These are phyloP conservation scores for Hipparchia semele DNA, from an alignment of 2,888 invertebrate species.

Conservation along the genomic window DNA sequence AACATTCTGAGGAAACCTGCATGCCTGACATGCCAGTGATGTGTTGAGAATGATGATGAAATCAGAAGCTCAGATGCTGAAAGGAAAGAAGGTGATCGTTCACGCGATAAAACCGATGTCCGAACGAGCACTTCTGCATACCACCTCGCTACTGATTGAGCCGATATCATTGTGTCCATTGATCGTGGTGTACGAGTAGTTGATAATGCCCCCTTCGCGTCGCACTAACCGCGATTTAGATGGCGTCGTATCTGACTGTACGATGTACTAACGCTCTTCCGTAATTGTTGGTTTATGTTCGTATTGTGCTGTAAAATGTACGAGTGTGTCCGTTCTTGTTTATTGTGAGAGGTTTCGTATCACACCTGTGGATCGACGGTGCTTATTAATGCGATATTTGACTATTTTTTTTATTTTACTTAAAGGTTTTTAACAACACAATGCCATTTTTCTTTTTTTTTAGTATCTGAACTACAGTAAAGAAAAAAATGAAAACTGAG, in stretches of 20 bases:
- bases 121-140: conserved; percentile 39
- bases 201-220: conserved; percentile 36
- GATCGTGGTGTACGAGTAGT: conserved; percentile 51
- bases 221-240: conserved; percentile 28
- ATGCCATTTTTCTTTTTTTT: no score
- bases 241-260: conserved; percentile 27
- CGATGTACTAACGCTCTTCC: conserved; percentile 12
- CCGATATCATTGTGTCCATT: conserved; percentile 61
- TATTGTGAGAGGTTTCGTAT: conserved; percentile 8
- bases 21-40: no score
- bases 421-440: no score
- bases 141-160: conserved; percentile 38
- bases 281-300: conserved; percentile 20
- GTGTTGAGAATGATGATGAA: background rate
- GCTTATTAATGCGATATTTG: background rate
- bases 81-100: background rate
- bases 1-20: no score
- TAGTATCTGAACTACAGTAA: no score
- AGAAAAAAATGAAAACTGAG: no score
- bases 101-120: conserved; percentile 9
- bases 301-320: conserved; percentile 16
- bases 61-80: background rate
- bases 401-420: no score
- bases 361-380: background rate
- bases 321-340: conserved; percentile 14